Evolutionary conservation across 1,140 invertebrate species (phyloP), one percentile per base, ranked within the genome.

Genomic region (Hyles euphorbiae): DNA sequence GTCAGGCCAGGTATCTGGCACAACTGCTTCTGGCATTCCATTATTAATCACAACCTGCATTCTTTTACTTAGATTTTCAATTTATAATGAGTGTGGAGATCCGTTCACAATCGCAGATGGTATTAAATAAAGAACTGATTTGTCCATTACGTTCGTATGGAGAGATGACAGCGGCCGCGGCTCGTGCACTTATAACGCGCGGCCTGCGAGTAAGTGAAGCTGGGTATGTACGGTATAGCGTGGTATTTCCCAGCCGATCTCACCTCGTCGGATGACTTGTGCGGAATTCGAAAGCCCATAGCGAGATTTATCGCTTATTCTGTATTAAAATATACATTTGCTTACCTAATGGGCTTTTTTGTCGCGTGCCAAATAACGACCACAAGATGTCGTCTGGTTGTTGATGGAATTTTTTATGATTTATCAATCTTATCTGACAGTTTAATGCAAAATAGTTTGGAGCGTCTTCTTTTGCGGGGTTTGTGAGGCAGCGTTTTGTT

Each of bases 261-360:
- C 83, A 86, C 83, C 81, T 83, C 78, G 81, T 75, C 76, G 78
- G 83, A 81, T 85, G 81, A 83, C 81, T 84, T 83, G 81, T 76
- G 78, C 77, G 85, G 85, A 88, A 88, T 88, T 88, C 78, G 85
- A 88, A 88, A 88, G 85, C 85, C 81, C 85, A 85, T 85, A 75
- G 76, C 75, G 78, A 84, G 84, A 88, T 88, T 88, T 85, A 88
- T 88, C 72, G 85, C 75, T 82, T 81, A 85, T 85, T 84, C 80
- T 84, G 78, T 78, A 81, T 86, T 85, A 85, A 85, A 85, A 84
- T 83, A 83, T 84, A 84, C 79, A 86, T 83, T 85, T 80, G 76
- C 75, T 78, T 86, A 76, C 74, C 72, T 82, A 84, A 86, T 86
- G 78, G 74, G 72, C 75, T 84, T 86, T 83, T 86, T 86, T 83